These are phyloP conservation scores for Glaucidium brasilianum DNA, from an alignment of 2,113 vertebrate species.

Conservation along the genomic window DNA sequence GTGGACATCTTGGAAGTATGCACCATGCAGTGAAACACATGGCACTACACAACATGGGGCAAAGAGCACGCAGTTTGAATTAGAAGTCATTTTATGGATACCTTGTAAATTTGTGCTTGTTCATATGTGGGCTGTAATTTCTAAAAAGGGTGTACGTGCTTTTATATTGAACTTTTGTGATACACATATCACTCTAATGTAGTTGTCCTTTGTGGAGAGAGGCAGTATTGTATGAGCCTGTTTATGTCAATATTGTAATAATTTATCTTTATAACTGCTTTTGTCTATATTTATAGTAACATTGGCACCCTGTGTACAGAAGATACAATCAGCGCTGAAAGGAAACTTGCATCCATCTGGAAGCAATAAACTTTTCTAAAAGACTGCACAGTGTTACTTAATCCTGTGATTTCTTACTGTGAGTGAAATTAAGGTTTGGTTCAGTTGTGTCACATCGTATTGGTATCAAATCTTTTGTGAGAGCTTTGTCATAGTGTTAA, in stretches of 20 bases:
- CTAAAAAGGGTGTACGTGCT: not conserved
- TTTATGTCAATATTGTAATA: constrained; percentile 50
- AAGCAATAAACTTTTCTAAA: constrained; percentile 90
- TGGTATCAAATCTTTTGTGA: constrained; percentile 80
- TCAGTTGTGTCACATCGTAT: constrained; percentile 84
- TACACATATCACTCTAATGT: not conserved
- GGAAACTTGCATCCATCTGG: constrained; percentile 88
- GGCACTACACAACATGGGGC: constrained; percentile 80
- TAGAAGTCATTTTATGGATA: constrained; percentile 58
- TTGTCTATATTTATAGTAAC: constrained; percentile 74
- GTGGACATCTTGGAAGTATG: constrained; percentile 77
- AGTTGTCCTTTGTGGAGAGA: not conserved
- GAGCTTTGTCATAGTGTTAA: constrained; percentile 39
- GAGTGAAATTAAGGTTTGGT: constrained; percentile 85
- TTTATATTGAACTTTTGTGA: not conserved
- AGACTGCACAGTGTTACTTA: constrained; percentile 90
- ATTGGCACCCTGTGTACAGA: constrained; percentile 76
- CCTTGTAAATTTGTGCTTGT: constrained; percentile 41
- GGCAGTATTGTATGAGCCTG: not conserved
- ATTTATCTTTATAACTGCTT: constrained; percentile 59
- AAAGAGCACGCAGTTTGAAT: constrained; percentile 71
- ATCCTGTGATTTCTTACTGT: constrained; percentile 87
- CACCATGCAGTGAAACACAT: constrained; percentile 82
- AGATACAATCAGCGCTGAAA: constrained; percentile 79
- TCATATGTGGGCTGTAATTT: not conserved